These are phyloP conservation scores for Pterois miles DNA, from an alignment of 2,797 vertebrate genomes.

Conservation along the genomic window DNA sequence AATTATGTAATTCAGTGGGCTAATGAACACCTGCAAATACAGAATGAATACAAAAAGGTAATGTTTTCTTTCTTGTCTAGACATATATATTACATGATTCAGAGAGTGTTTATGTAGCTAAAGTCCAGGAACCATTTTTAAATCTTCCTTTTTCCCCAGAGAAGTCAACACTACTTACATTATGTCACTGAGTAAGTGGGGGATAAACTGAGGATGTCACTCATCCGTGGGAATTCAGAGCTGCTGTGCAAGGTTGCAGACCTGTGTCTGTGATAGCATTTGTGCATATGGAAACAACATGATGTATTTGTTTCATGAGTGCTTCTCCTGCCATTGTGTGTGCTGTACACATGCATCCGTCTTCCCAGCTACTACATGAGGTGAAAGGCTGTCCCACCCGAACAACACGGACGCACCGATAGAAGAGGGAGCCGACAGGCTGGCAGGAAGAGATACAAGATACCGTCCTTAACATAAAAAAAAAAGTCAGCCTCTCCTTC, in stretches of 20 bases:
- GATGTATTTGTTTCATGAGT: constrained; percentile 15
- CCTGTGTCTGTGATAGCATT: background rate
- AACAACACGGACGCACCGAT: constrained; percentile 14
- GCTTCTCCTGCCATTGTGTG: constrained; percentile 18
- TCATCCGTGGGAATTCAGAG: constrained; percentile 2
- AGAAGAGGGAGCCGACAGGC: constrained; percentile 48
- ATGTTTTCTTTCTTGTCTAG: background rate
- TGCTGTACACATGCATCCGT: constrained; percentile 39
- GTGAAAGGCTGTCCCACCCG: constrained; percentile 7
- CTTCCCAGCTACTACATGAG: background rate
- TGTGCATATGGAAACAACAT: constrained; percentile 5
- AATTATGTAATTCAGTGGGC: background rate
- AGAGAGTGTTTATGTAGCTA: background rate
- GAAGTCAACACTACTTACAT: background rate
- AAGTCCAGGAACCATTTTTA: background rate
- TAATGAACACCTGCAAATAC: background rate
- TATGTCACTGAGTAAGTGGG: background rate
- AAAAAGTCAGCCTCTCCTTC: constrained; percentile 71
- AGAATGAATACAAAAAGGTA: background rate
- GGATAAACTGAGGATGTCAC: constrained; percentile 8
- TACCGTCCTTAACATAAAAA: constrained; percentile 71
- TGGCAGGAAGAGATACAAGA: constrained; percentile 72
- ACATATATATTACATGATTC: background rate
- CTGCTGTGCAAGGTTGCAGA: background rate
- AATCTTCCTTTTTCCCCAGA: background rate